These are phyloP conservation scores for Heterocephalus glaber DNA, from an alignment of 2,113 vertebrate species.

Conservation along the genomic window DNA sequence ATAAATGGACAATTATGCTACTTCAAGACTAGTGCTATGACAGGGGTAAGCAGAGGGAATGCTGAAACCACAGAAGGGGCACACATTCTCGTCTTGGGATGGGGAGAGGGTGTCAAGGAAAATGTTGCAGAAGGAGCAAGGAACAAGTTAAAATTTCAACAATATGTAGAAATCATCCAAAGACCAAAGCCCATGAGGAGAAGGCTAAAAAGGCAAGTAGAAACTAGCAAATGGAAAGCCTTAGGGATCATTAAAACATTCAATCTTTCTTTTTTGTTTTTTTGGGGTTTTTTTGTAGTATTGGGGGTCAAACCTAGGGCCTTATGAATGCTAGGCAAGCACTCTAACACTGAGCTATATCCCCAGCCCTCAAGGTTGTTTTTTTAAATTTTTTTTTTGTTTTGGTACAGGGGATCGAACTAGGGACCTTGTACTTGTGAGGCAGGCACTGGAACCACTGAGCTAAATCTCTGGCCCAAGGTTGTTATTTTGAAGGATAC, in stretches of 20 bases:
- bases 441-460: too few species aligned
- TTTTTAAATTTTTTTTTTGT: too few species aligned
- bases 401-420: too few species aligned
- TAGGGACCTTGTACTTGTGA: too few species aligned
- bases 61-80: not conserved
- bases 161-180: not conserved
- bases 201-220: not conserved
- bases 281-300: not conserved
- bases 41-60: not conserved
- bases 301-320: not conserved
- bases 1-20: not conserved
- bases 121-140: not conserved
- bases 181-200: not conserved
- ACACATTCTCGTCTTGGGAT: not conserved
- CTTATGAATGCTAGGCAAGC: not conserved
- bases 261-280: not conserved
- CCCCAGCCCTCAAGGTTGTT: not conserved
- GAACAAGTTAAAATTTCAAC: not conserved
- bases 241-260: not conserved
- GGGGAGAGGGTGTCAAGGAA: not conserved
- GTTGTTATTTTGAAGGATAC: not conserved
- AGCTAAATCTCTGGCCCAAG: too few species aligned
- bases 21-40: not conserved
- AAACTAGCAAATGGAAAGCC: not conserved
- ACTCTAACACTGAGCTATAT: not conserved